Percentiles rank a stretch among this genome's conserved stretches.
phyloP scores from a whole-genome alignment of 2,113 vertebrate genomes.

The Lethenteron reissneri region DNA sequence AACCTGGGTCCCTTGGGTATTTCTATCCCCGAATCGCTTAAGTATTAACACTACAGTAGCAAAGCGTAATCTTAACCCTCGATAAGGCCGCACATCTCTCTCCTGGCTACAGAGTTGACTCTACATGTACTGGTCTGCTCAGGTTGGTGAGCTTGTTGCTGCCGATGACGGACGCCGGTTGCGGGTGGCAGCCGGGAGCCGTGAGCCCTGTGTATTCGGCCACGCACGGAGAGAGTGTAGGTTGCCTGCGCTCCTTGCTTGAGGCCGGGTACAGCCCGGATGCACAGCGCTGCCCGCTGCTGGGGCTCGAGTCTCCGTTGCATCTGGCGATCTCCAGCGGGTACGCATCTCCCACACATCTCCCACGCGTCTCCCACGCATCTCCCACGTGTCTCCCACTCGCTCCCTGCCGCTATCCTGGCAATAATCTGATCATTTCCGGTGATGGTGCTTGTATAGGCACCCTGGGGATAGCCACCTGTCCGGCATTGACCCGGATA shows the following conservation, averaged over 20 bases:
- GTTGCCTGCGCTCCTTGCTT: constrained; percentile 35
- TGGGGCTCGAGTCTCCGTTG: constrained; percentile 35
- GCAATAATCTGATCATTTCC: too few species aligned
- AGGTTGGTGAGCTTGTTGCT: constrained; percentile 36
- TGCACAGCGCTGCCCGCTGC: constrained; percentile 41
- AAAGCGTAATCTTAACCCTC: constrained; percentile 4
- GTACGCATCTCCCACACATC: constrained; percentile 13
- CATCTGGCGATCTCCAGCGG: constrained; percentile 28
- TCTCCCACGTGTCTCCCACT: too few species aligned
- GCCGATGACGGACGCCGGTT: constrained; percentile 27
- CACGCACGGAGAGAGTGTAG: constrained; percentile 23
- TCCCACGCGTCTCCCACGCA: too few species aligned
- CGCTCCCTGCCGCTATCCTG: too few species aligned
- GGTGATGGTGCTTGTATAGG: too few species aligned
- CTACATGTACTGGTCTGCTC: not conserved
- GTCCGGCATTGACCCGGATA: too few species aligned
- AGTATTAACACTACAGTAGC: not conserved
- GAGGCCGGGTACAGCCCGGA: constrained; percentile 45
- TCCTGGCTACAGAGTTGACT: too few species aligned
- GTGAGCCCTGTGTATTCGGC: constrained; percentile 76
- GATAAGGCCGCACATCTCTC: constrained; percentile 7
- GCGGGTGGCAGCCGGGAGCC: constrained; percentile 30
- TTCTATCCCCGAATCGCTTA: not conserved
- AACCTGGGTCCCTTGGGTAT: not conserved
- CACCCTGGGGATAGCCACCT: too few species aligned